These are phyloP conservation scores for Hydropsyche betteni DNA, from an alignment of 2,888 invertebrate species.

Conservation along the genomic window DNA sequence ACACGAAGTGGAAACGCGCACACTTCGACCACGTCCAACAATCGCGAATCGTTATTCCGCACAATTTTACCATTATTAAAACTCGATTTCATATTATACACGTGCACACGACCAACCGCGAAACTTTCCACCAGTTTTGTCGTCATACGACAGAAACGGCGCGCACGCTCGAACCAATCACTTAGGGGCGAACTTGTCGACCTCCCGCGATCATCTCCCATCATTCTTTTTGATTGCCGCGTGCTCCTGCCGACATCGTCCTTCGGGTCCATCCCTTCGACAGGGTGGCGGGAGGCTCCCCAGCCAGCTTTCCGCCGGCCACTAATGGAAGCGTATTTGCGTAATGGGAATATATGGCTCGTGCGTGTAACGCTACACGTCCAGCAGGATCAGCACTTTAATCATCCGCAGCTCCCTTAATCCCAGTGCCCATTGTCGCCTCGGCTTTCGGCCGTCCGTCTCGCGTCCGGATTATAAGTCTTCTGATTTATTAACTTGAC, in stretches of 20 bases:
- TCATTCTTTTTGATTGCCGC: neutral
- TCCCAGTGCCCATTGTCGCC: constrained; percentile 35
- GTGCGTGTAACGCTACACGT: constrained; percentile 39
- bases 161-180: neutral
- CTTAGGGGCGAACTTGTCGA: constrained; percentile 5
- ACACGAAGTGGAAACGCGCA: too few relatives aligned
- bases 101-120: neutral
- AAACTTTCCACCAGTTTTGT: constrained; percentile 6
- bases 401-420: constrained; percentile 37
- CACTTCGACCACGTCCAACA: too few relatives aligned
- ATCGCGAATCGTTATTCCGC: neutral
- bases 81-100: neutral
- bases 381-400: constrained; percentile 41
- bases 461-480: constrained; percentile 6
- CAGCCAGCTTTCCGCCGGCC: neutral
- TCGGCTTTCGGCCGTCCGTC: constrained; percentile 14
- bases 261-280: neutral
- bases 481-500: constrained; percentile 37
- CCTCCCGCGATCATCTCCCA: constrained; percentile 3
- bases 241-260: constrained; percentile 12
- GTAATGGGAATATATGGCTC: constrained; percentile 45
- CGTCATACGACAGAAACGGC: too few relatives aligned
- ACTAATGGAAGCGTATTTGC: constrained; percentile 48
- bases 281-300: neutral
- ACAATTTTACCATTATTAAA: constrained; percentile 11